Conservation (phyloP, 2,113 vertebrate species). For the Prolemur simus region DNA sequence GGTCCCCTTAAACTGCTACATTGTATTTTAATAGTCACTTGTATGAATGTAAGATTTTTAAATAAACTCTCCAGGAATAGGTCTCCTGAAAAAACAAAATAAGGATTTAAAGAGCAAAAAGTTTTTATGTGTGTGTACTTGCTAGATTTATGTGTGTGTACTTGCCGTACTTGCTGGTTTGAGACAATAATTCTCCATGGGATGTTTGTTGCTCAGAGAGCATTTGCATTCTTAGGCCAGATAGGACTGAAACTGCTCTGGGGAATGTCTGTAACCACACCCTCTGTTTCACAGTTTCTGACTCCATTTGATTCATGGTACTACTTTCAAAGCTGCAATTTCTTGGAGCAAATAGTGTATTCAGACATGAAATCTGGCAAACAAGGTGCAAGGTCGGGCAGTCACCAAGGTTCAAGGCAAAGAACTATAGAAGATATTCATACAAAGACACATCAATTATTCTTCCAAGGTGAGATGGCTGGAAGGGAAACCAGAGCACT, state of each 20-base stretch:
- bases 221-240: not conserved
- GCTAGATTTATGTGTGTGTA: not conserved
- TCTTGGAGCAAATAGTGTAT: not conserved
- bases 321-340: not conserved
- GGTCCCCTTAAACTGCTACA: not conserved
- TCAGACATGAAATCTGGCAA: not conserved
- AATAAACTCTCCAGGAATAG: not conserved
- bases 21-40: not conserved
- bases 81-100: not conserved
- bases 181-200: not conserved
- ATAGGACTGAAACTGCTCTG: not conserved
- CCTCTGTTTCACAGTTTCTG: not conserved
- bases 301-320: not conserved
- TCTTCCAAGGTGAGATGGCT: not conserved
- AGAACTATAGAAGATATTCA: not conserved
- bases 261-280: not conserved
- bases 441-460: not conserved
- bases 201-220: not conserved
- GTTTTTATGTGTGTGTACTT: not conserved
- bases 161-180: not conserved
- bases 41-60: conserved; percentile 7
- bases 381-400: not conserved
- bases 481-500: not conserved
- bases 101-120: not conserved
- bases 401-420: not conserved